Evolutionary conservation across 2,888 invertebrate species (phyloP).

Genomic region (Hypsopygia costalis): DNA sequence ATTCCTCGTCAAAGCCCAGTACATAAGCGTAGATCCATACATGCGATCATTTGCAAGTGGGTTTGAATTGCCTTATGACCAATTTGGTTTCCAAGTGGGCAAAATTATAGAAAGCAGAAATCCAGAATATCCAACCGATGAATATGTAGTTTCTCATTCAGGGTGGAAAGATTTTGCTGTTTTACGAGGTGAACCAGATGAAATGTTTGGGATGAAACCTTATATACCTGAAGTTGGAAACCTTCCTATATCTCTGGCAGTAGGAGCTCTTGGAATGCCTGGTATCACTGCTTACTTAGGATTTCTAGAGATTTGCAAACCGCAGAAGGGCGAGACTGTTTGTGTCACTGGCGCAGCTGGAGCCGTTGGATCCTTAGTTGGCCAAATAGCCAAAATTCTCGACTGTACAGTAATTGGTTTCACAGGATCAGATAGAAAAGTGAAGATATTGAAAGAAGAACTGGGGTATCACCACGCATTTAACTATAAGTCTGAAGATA

Average conservation of each 20-base stretch:
- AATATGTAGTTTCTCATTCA: conserved; percentile 76
- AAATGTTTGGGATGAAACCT: conserved; percentile 33
- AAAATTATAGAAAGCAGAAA: conserved; percentile 83
- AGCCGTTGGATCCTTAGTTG: conserved; percentile 84
- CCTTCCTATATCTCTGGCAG: conserved; percentile 66
- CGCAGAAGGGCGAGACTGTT: conserved; percentile 82
- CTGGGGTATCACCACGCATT: conserved; percentile 83
- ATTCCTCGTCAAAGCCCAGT: conserved; percentile 81
- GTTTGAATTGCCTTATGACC: conserved; percentile 32
- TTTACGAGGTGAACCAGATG: conserved; percentile 28
- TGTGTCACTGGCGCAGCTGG: conserved; percentile 85
- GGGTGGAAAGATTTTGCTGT: conserved; percentile 82
- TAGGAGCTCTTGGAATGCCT: conserved; percentile 83
- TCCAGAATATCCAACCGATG: conserved; percentile 78
- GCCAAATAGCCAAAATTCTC: conserved; percentile 82
- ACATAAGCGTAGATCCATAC: conserved; percentile 84
- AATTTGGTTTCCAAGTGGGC: conserved; percentile 43
- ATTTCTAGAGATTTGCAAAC: conserved; percentile 80
- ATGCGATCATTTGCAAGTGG: conserved; percentile 67
- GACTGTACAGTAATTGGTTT: conserved; percentile 58
- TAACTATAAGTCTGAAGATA: conserved; percentile 82
- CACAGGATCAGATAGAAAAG: conserved; percentile 83
- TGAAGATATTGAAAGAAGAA: conserved; percentile 78
- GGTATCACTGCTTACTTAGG: conserved; percentile 57
- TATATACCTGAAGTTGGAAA: conserved; percentile 69